Base-by-base conservation (phyloP, 2,113 vertebrate species). In the Alethe castanea region DNA sequence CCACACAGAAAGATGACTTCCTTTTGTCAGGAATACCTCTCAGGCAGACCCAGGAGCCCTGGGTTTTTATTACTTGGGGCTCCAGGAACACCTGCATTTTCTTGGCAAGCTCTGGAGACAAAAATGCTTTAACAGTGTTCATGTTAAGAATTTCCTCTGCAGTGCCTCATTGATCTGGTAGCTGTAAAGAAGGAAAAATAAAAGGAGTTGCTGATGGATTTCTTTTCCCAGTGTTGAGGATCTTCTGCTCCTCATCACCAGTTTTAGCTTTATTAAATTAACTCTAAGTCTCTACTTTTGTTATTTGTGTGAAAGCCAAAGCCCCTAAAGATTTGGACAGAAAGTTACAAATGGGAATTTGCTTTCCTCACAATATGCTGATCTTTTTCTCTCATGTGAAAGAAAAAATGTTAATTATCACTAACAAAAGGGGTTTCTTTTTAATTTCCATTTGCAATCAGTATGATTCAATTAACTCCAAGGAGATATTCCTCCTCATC, bases 1-100 rank as follows among this genome's bases (percentile, higher is more conserved):
- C 80, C 90, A 59, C 9, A 4, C 79, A 92, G 81, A 71, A 81
- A 90, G 82, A 90, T 67, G n/a, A 31, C 28, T 77, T 93, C 71
- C 90, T 80, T 92, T 90, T 81, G 90, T 70, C 88, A 93, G 65
- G 72, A 93, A 74, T 93, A 44, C 56, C 79, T 91, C 72, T 56
- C 85, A 90, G 42, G 33, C 90, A 78, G 79, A 36, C 44, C 71
- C 93, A 78, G 67, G 85, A 96, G 87, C 50, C 29, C 77, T 61
- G 47, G 36, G 25, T 5, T 90, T 59, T 83, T 91, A 56, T 93
- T 90, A 65, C 79, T 65, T 0, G 0, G 38, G 82, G 86, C 76
- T 80, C 9, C 18, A 94, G 85, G 90, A 96, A 61, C 96, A 96
- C 94, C 95, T 95, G 90, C 18, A 0, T 62, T 94, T 91, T 62